Base-by-base conservation (phyloP, 2,797 vertebrate species). In the Eospalax fontanierii region DNA sequence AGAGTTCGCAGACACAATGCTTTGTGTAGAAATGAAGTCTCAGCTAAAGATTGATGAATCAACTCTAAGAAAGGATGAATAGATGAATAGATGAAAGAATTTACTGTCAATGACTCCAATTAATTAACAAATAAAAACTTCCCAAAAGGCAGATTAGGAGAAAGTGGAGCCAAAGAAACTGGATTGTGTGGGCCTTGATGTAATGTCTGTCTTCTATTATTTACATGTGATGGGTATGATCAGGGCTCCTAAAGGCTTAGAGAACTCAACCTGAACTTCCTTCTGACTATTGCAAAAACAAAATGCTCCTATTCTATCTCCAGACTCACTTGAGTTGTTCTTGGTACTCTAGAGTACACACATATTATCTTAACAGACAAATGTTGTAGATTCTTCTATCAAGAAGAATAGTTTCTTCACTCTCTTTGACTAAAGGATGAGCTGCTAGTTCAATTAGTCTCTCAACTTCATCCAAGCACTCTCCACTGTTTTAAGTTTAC, bases 11-110 rank as follows among this genome's bases (percentile, higher is more conserved):
- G 61, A 46, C 33, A 91, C 18, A 28, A 63, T 30, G 8, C 9
- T 89, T 82, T 92, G 22, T n/a, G 73, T 43, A 35, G 71, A 79
- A 92, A 70, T 78, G 38, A 73, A 0, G 28, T 22, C 35, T 84
- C n/a, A 85, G 19, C 18, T 86, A 82, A 91, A 90, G 22, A 65
- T 21, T 43, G 40, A 81, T 63, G 11, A 68, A 68, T 11, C 11
- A 74, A 80, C 18, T 61, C 73, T 83, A 93, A 70, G 59, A 93
- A 76, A 93, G 89, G 68, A 70, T 91, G 21, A 93, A 84, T 84
- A 22, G 6, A 35, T 81, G 70, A 74, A 35, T 43, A 89, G 50
- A n/a, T 84, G 8, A 91, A 83, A 89, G 46, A 89, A 76, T 81
- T 7, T 35, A 59, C 65, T 93, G 0, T 71, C 68, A 81, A 65